Base-by-base conservation (phyloP, 2,888 invertebrate species). In the Ryuthela nishihirai region DNA sequence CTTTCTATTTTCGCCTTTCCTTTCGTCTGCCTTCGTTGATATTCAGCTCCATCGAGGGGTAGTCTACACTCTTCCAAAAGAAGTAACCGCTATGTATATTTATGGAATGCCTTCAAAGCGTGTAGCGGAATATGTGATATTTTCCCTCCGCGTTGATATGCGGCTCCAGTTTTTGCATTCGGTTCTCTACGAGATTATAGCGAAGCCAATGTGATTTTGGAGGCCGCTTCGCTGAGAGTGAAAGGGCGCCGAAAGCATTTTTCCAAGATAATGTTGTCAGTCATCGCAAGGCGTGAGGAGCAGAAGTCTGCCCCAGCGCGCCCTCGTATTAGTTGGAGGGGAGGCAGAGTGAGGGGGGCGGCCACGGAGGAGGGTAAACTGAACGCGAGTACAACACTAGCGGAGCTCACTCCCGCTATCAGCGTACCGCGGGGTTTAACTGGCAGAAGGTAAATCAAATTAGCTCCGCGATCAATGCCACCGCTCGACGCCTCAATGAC, bases 101-200 rank as follows among this genome's bases (percentile, higher is more conserved):
- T 59, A 59, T 59, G 58, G 58, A 58, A 58, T 48, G 32, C 21
- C 34, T 29, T 40, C 24, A 1, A 36, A 15, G 53, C 18, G 52
- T 59, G 58, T 59, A 52, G 52, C 53, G 53, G 58, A 59, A 53
- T 59, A 58, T 50, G 43, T 58, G 58, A 58, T 58, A 58, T 45
- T 52, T 29, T 29, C 29, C 29, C 29, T 29, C 9, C 47, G 25
- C 25, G 35, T 46, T 50, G 45, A 42, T 40, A 50, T 50, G 40
- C 50, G 35, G 40, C 26, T 20, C 15, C 46, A 23, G 52, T 59
- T 59, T 59, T 59, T 52, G 53, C 58, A 59, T 53, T 50, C 39
- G 21, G 23, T 6, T 20, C 49, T 56, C 50, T 56, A 52, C 41
- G 41, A 58, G 58, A 53, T 52, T 52, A 58, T 10, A 12, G 25